phyloP scores from a whole-genome alignment of 2,888 invertebrate genomes.

The Gymnoscelis rufifasciata region DNA sequence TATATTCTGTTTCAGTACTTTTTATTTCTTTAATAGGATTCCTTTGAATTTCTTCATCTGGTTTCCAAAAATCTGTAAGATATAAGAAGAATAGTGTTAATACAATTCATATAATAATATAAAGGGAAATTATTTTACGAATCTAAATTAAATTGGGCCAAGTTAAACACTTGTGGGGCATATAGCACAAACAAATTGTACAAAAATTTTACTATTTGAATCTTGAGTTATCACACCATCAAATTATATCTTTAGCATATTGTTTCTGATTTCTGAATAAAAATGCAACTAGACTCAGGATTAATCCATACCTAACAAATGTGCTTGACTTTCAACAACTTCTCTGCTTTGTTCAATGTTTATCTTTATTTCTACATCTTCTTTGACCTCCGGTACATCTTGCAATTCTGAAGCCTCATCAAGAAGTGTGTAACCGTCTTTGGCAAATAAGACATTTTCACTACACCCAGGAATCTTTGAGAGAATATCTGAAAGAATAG shows the following conservation, averaged over 20 bases:
- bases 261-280: too few species aligned
- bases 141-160: too few species aligned
- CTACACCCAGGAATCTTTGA: constrained; percentile 84
- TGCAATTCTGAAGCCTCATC: constrained; percentile 40
- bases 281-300: too few species aligned
- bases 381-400: constrained; percentile 36
- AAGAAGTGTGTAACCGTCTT: constrained; percentile 72
- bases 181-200: too few species aligned
- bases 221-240: too few species aligned
- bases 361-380: constrained; percentile 58
- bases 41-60: constrained; percentile 49
- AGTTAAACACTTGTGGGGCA: too few species aligned
- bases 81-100: background rate
- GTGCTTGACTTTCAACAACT: constrained; percentile 80
- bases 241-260: too few species aligned
- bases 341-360: constrained; percentile 73
- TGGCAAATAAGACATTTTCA: constrained; percentile 77
- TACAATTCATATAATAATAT: too few species aligned
- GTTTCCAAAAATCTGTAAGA: constrained; percentile 64
- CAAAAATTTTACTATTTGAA: too few species aligned
- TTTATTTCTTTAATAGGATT: constrained; percentile 37
- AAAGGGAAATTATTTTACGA: too few species aligned
- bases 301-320: constrained; percentile 68
- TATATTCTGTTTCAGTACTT: constrained; percentile 34
- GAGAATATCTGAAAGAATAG: constrained; percentile 74